Conservation (phyloP, 2,888 invertebrate genomes). For the Cerceris ruficornis region DNA sequence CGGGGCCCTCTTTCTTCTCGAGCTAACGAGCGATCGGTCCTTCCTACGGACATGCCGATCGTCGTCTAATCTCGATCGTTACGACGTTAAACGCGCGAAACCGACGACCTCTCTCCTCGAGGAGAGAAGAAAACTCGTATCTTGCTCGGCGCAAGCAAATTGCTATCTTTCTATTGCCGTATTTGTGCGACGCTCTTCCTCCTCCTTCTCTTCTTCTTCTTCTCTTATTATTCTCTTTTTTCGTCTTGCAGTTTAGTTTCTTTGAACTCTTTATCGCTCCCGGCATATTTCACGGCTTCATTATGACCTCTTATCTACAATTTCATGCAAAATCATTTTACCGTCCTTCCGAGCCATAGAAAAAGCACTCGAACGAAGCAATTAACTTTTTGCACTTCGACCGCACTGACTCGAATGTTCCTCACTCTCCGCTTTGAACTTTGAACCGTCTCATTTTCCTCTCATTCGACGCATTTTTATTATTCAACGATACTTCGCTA, state of each 20-base stretch:
- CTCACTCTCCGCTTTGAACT: no score
- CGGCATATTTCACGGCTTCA: no score
- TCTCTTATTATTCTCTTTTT: slow-evolving; percentile 5
- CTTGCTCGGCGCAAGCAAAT: slow-evolving; percentile 51
- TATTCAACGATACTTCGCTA: no score
- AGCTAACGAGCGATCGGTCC: slow-evolving; percentile 58
- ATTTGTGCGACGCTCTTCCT: slow-evolving; percentile 32
- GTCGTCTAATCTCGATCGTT: slow-evolving; percentile 58
- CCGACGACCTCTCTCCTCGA: slow-evolving; percentile 32
- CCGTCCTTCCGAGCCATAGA: no score
- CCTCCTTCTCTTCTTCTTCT: neutral
- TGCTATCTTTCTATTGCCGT: slow-evolving; percentile 59
- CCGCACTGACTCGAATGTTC: no score
- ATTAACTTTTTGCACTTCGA: no score
- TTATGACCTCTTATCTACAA: no score
- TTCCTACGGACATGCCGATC: slow-evolving; percentile 39
- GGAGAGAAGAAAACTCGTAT: slow-evolving; percentile 40
- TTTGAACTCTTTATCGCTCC: no score
- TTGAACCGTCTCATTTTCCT: no score
- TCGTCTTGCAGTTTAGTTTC: slow-evolving; percentile 14
- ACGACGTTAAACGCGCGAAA: slow-evolving; percentile 65
- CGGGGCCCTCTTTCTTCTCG: slow-evolving; percentile 19
- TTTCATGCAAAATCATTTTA: no score
- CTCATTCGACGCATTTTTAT: no score
- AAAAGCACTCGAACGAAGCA: no score